Conservation (phyloP, 1,140 invertebrate species). For the Micrasema longulum region DNA sequence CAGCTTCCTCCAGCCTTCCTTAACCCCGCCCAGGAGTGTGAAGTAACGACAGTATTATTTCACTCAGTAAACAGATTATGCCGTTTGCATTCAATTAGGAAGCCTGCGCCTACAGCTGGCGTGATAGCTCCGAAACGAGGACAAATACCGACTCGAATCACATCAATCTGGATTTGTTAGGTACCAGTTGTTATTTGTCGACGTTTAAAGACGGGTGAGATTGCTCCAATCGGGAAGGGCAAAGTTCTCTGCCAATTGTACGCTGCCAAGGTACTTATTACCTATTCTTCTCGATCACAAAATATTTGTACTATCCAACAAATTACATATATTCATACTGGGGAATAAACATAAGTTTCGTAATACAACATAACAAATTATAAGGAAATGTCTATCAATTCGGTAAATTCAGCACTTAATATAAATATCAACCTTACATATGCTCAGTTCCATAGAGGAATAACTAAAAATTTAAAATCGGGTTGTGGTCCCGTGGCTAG, state of each 20-base stretch:
- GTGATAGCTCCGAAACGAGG: conserved; percentile 28
- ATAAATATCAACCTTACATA: no score
- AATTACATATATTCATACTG: background rate
- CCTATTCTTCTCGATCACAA: no score
- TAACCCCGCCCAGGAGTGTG: conserved; percentile 1
- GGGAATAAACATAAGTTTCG: background rate
- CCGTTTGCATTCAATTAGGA: conserved; percentile 53
- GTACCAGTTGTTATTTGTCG: conserved; percentile 21
- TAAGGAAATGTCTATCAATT: no score
- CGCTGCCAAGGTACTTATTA: background rate
- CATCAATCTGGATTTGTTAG: conserved; percentile 30
- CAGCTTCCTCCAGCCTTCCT: conserved; percentile 9
- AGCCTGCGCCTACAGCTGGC: conserved; percentile 40
- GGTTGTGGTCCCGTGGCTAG: no score
- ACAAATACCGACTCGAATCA: conserved; percentile 25
- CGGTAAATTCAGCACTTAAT: no score
- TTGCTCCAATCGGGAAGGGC: conserved; percentile 10
- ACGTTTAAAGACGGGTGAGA: conserved; percentile 17
- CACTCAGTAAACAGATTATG: conserved; percentile 53
- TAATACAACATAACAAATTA: no score
- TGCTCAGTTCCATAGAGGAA: no score
- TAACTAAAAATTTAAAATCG: no score
- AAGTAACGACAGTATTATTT: conserved; percentile 47
- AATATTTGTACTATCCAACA: no score
- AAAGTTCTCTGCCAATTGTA: conserved; percentile 4